Evolutionary conservation across 2,113 vertebrate genomes (phyloP).

Genomic region (Gasterosteus aculeatus): DNA sequence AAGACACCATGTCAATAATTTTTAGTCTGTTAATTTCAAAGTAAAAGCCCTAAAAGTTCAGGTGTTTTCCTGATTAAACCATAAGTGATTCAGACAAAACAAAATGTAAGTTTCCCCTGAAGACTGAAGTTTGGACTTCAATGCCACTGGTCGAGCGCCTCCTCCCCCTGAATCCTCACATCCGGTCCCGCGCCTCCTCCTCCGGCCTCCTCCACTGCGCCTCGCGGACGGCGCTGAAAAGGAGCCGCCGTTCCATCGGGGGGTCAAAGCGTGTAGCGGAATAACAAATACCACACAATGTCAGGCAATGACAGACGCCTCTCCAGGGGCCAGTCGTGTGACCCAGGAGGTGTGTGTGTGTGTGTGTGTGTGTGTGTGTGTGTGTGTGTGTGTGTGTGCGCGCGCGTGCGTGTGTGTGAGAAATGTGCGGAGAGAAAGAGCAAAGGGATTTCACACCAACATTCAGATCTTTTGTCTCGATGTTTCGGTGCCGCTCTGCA

Average conservation of each 20-base stretch:
- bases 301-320: slow-evolving; percentile 69
- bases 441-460: background rate
- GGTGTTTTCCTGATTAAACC: too few relatives aligned
- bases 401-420: background rate
- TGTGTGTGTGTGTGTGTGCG: background rate
- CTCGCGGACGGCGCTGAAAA: slow-evolving; percentile 37
- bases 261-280: slow-evolving; percentile 51
- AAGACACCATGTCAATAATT: too few relatives aligned
- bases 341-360: slow-evolving; percentile 19
- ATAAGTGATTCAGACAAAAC: too few relatives aligned
- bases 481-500: background rate
- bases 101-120: background rate
- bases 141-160: too few relatives aligned
- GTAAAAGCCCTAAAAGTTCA: too few relatives aligned
- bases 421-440: background rate
- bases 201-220: slow-evolving; percentile 21
- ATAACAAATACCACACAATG: slow-evolving; percentile 66
- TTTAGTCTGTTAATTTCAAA: too few relatives aligned
- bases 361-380: slow-evolving; percentile 4
- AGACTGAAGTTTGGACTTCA: background rate
- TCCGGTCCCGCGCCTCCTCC: too few relatives aligned
- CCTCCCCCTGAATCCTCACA: too few relatives aligned
- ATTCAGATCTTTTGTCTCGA: slow-evolving; percentile 6
- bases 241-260: slow-evolving; percentile 48
- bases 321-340: slow-evolving; percentile 35